Evolutionary conservation across 2,797 vertebrate species (phyloP).

Genomic region (Euthynnus affinis): DNA sequence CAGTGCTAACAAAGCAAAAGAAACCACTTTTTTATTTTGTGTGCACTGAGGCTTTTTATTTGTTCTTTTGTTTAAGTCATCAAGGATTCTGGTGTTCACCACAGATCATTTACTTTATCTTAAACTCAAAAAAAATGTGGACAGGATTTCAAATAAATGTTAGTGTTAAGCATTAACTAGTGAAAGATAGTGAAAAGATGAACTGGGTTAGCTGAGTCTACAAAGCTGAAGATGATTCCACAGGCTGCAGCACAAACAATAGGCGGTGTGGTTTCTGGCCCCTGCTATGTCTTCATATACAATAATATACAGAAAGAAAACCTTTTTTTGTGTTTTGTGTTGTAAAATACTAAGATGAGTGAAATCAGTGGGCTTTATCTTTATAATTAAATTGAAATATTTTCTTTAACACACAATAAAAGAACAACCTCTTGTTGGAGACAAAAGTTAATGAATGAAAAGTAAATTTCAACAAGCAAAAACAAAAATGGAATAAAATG

Average conservation of each 20-base stretch:
- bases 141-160: neutral
- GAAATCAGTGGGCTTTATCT: neutral
- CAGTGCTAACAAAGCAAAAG: neutral
- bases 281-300: neutral
- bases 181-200: neutral
- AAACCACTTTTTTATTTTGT: neutral
- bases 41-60: neutral
- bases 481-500: neutral
- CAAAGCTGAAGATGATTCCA: neutral
- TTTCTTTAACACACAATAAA: neutral
- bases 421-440: neutral
- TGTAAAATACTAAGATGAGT: neutral
- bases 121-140: neutral
- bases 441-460: neutral
- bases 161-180: neutral
- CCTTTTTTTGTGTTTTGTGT: neutral
- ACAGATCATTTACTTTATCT: neutral
- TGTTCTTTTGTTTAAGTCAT: neutral
- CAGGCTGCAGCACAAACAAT: slow-evolving; percentile 3
- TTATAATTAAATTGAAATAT: neutral
- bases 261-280: neutral
- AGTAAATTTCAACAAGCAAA: neutral
- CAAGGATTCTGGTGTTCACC: neutral
- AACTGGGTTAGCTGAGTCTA: neutral
- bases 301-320: neutral